Conservation (phyloP, 2,113 vertebrate genomes). For the Anolis carolinensis region DNA sequence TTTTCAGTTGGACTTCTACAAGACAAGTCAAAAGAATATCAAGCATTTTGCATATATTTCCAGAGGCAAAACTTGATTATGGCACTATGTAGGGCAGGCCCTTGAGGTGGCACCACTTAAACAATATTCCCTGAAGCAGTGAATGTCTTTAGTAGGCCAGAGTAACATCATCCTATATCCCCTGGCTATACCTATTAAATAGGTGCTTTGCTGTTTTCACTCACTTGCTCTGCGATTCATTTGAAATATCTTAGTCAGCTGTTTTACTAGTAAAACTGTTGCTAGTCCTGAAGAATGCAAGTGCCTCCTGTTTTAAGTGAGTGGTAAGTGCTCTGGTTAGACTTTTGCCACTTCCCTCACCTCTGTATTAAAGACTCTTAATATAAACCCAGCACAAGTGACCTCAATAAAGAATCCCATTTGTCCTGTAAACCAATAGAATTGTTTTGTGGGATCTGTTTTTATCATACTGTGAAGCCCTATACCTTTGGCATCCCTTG, state of each 20-base stretch:
- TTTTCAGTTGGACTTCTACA: not conserved
- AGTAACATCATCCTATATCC: not conserved
- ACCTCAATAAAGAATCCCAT: not conserved
- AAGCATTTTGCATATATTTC: conserved; percentile 6
- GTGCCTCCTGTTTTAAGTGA: not conserved
- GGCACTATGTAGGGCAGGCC: conserved; percentile 4
- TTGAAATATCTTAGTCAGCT: not conserved
- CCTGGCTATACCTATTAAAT: not conserved
- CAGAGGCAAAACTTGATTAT: conserved; percentile 2
- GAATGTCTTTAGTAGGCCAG: conserved; percentile 3
- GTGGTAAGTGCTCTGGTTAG: too few species aligned
- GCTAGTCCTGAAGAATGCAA: conserved; percentile 1
- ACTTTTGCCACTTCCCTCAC: too few species aligned
- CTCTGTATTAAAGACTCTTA: too few species aligned
- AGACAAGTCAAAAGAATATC: not conserved
- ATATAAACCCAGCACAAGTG: not conserved
- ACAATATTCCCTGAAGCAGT: not conserved
- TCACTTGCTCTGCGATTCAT: not conserved
- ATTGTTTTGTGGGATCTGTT: not conserved
- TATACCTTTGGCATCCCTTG: not conserved
- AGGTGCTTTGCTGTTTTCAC: not conserved
- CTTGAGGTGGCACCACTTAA: not conserved
- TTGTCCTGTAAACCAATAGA: not conserved
- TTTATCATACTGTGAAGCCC: not conserved
- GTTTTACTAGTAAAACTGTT: not conserved